Evolutionary conservation across 1,140 invertebrate species (phyloP).

Genomic region (Steinernema feltiae): DNA sequence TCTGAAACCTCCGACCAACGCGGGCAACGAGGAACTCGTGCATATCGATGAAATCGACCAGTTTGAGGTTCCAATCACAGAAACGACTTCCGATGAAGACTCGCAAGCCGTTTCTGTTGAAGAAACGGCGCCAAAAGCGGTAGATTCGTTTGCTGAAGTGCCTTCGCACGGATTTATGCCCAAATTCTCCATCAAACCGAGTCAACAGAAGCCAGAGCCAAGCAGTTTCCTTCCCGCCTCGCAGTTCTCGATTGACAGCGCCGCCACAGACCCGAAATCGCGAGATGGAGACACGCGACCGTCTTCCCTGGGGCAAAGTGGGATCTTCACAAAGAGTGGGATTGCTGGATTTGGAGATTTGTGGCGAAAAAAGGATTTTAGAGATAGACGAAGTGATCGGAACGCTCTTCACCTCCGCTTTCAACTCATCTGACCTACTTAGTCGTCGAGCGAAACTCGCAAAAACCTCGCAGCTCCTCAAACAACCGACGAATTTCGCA

Average conservation of each 20-base stretch:
- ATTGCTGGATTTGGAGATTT: neutral
- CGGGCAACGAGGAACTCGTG: neutral
- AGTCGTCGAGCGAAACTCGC: neutral
- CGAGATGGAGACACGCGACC: neutral
- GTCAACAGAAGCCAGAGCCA: neutral
- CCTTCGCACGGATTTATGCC: neutral
- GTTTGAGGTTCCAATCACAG: neutral
- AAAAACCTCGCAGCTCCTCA: slow-evolving; percentile 2
- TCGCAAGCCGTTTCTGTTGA: too few relatives aligned
- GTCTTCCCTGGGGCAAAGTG: neutral
- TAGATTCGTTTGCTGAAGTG: neutral
- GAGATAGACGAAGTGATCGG: neutral
- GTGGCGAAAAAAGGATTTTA: neutral
- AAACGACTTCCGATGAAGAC: too few relatives aligned
- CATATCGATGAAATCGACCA: neutral
- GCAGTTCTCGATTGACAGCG: neutral
- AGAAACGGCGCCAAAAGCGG: too few relatives aligned
- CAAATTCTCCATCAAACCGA: slow-evolving; percentile 1
- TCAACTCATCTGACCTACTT: neutral
- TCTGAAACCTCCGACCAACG: neutral
- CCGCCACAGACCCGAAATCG: neutral
- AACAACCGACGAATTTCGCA: neutral
- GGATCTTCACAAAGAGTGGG: neutral
- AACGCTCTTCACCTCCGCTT: neutral
- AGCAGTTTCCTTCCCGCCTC: neutral